Base-by-base conservation (phyloP, 2,113 vertebrate species). In the Heteronetta atricapilla region DNA sequence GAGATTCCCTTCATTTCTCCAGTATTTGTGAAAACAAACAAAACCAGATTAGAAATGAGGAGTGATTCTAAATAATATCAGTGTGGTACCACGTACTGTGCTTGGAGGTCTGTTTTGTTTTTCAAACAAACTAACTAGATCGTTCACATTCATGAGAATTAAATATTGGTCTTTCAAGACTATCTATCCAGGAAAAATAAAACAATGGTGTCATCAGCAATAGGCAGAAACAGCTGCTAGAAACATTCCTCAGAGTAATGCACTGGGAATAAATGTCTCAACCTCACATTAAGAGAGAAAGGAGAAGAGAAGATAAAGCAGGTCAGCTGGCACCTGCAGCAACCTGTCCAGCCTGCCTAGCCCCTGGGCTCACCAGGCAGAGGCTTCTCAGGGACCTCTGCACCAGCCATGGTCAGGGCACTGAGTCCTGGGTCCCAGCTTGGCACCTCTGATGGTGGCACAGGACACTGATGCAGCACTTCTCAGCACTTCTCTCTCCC, bases 401-500 rank as follows among this genome's bases (percentile, higher is more conserved):
- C 20, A 64, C 15, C 36, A 40, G 42, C 0, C 5, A 14, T 3
- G 25, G 21, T 8, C 1, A 4, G 44, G 25, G 64, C 44, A 48
- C 23, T 0, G 0, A 40, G 38, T 25, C n/a, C 26, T 34, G 33
- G 25, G 29, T n/a, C 78, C 33, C 21, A 55, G 60, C 50, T 36
- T 1, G 1, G 26, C 44, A 48, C 33, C 4, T 0, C 17, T 0
- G 1, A 16, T 0, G 1, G 29, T 6, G 19, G 33, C 48, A 28
- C 2, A 1, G 23, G 53, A 50, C 18, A 29, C 23, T 17, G n/a
- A 23, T 0, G 3, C 18, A 25, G 53, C 40, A 15, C 21, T 66
- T 59, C 40, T 38, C 48, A 20, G 8, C 29, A 5, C 20, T 59
- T 87, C 36, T 23, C 8, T 74, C 74, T 40, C 33, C 13, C 52